Evolutionary conservation across 1,140 invertebrate species (phyloP).

Genomic region (Ceratina calcarata): DNA sequence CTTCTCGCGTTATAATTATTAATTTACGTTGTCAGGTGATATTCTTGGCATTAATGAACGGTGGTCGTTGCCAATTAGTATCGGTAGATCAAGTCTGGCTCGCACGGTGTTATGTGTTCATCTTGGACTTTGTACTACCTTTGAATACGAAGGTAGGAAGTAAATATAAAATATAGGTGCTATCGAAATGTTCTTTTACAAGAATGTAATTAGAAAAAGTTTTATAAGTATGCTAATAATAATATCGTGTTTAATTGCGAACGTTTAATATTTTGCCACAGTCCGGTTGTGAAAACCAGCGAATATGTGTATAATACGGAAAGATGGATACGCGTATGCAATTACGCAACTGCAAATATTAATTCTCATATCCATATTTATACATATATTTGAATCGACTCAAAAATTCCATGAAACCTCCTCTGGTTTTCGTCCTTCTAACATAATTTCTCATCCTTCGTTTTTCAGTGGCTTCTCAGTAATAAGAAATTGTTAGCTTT

Average conservation of each 20-base stretch:
- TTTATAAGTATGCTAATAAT: too few relatives aligned
- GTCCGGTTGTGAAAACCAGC: neutral
- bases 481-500: neutral
- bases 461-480: too few relatives aligned
- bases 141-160: neutral
- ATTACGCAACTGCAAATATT: slow-evolving; percentile 23
- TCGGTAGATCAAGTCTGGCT: slow-evolving; percentile 52
- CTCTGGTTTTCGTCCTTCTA: too few relatives aligned
- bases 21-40: slow-evolving; percentile 29
- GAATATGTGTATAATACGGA: neutral
- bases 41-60: slow-evolving; percentile 43
- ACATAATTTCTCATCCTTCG: too few relatives aligned
- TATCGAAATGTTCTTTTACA: slow-evolving; percentile 29
- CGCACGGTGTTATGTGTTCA: neutral
- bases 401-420: neutral
- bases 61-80: slow-evolving; percentile 57
- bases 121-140: slow-evolving; percentile 14
- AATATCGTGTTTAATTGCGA: too few relatives aligned
- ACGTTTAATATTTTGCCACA: slow-evolving; percentile 6
- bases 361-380: slow-evolving; percentile 1
- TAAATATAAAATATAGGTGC: neutral
- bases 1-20: neutral
- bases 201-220: too few relatives aligned
- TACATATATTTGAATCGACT: neutral
- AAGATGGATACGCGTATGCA: neutral